Evolutionary conservation across 2,888 invertebrate species (phyloP).

Genomic region (Noctua janthe): DNA sequence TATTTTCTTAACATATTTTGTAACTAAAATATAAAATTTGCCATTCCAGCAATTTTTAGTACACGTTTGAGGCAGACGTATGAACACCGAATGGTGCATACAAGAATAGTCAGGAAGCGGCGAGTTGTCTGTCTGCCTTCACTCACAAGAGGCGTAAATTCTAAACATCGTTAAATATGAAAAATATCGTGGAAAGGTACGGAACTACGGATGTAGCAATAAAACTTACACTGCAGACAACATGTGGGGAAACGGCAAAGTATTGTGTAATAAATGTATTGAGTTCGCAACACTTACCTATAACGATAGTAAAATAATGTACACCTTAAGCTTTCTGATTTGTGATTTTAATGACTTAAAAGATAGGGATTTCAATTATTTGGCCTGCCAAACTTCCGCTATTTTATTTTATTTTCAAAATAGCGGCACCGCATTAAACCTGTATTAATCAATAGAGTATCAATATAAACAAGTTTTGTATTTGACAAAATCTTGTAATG

Average conservation of each 20-base stretch:
- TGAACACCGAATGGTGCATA: conserved; percentile 56
- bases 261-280: conserved; percentile 56
- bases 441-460: no score
- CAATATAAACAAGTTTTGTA: no score
- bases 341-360: no score
- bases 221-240: conserved; percentile 77
- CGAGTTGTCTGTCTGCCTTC: conserved; percentile 66
- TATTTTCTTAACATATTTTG: neutral
- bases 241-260: conserved; percentile 71
- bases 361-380: no score
- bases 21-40: conserved; percentile 37
- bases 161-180: conserved; percentile 88
- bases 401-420: no score
- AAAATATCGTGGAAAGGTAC: conserved; percentile 80
- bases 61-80: conserved; percentile 41
- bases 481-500: no score
- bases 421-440: no score
- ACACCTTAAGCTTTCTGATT: no score
- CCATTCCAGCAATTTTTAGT: conserved; percentile 60
- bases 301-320: no score
- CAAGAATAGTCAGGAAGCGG: conserved; percentile 69
- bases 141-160: conserved; percentile 82
- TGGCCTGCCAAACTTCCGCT: no score
- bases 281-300: conserved; percentile 6
- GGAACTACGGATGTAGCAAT: conserved; percentile 71